phyloP scores from a whole-genome alignment of 2,888 invertebrate genomes.

The Drosophila kokeensis region DNA sequence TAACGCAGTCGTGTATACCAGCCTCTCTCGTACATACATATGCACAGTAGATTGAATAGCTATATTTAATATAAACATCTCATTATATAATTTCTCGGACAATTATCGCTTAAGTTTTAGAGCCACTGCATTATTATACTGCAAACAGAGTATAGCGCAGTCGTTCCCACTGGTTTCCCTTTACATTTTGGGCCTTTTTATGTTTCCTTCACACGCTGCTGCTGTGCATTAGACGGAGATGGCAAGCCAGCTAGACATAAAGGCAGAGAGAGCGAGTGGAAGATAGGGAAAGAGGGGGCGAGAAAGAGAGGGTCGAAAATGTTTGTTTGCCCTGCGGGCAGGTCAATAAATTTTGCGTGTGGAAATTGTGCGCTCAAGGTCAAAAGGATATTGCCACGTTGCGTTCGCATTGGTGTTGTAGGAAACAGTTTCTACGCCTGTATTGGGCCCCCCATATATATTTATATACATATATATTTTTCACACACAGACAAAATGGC shows the following conservation, averaged over 20 bases:
- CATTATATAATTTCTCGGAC: not conserved
- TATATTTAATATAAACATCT: not conserved
- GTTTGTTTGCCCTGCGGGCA: constrained; percentile 43
- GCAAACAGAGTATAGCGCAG: not conserved
- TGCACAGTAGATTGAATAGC: not conserved
- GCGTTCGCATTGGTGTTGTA: constrained; percentile 51
- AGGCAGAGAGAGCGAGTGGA: not conserved
- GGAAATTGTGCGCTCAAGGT: constrained; percentile 84
- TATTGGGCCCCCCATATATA: constrained; percentile 29
- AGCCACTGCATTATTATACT: not conserved
- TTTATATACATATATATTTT: constrained; percentile 14
- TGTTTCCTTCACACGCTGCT: constrained; percentile 47
- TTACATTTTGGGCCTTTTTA: constrained; percentile 40
- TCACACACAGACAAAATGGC: constrained; percentile 70
- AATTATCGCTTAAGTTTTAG: not conserved
- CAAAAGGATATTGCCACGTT: constrained; percentile 84
- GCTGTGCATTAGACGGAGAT: constrained; percentile 1
- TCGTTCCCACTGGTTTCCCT: not conserved
- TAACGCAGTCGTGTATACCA: not conserved
- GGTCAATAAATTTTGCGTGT: constrained; percentile 85
- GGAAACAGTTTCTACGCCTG: constrained; percentile 59
- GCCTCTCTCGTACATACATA: not conserved
- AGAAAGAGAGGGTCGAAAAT: constrained; percentile 5
- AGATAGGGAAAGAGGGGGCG: not conserved
- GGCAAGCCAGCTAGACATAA: not conserved